Percentiles rank a stretch among this genome's conserved stretches.
Evolutionary conservation across 2,888 invertebrate species (phyloP).

Genomic region (Spilosoma lubricipeda): DNA sequence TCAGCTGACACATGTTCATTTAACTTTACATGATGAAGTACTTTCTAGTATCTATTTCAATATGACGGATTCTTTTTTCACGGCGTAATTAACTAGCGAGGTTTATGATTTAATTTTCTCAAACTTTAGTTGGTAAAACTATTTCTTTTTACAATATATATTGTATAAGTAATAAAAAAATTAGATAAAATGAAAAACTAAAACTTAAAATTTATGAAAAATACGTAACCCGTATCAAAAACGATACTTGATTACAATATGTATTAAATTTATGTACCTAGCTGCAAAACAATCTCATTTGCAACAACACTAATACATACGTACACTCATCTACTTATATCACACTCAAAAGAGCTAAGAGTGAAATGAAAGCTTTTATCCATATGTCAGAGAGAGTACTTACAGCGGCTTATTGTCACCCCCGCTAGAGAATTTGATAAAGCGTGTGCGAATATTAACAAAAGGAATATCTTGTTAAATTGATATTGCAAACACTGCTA

Average conservation of each 20-base stretch:
- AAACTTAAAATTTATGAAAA: neutral
- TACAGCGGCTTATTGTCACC: slow-evolving; percentile 87
- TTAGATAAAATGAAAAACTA: neutral
- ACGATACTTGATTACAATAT: neutral
- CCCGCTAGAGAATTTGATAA: slow-evolving; percentile 87
- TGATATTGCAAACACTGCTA: slow-evolving; percentile 75
- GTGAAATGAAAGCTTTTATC: slow-evolving; percentile 87
- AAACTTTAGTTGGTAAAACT: neutral
- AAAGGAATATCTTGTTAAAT: slow-evolving; percentile 87
- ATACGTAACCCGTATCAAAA: neutral
- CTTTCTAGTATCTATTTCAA: neutral
- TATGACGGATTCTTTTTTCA: neutral
- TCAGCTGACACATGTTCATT: slow-evolving; percentile 13
- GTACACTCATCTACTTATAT: slow-evolving; percentile 60
- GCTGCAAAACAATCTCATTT: slow-evolving; percentile 11
- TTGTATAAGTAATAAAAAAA: too few species aligned
- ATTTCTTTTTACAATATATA: neutral
- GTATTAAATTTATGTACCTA: slow-evolving; percentile 4
- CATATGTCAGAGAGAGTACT: slow-evolving; percentile 86
- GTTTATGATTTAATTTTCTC: neutral
- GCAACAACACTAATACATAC: slow-evolving; percentile 31
- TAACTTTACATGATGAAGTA: neutral
- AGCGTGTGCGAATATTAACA: slow-evolving; percentile 87
- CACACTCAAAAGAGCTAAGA: slow-evolving; percentile 83
- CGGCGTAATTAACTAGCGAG: neutral